phyloP scores from a whole-genome alignment of 2,888 invertebrate genomes.

The Stegana nigrithorax region DNA sequence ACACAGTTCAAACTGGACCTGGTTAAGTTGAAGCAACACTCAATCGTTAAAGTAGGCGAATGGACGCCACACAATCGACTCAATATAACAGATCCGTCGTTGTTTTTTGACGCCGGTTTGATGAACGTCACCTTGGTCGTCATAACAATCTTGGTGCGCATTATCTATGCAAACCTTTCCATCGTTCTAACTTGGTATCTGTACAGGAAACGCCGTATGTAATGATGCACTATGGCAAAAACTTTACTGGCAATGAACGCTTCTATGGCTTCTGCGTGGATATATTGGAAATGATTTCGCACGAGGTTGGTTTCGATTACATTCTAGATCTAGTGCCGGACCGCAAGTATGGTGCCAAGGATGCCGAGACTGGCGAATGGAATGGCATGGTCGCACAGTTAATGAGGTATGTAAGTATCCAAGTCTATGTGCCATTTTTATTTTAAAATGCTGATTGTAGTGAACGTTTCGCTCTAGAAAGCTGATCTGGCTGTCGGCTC shows the following conservation, averaged over 20 bases:
- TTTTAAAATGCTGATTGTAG: too few relatives aligned
- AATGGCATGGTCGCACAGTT: conserved; percentile 80
- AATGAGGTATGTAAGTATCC: conserved; percentile 75
- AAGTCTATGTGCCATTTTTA: not conserved
- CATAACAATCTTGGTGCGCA: conserved; percentile 79
- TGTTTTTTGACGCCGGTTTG: conserved; percentile 79
- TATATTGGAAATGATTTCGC: conserved; percentile 76
- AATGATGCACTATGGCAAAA: conserved; percentile 78
- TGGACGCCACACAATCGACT: conserved; percentile 78
- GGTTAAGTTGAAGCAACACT: conserved; percentile 79
- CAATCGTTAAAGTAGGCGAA: conserved; percentile 81
- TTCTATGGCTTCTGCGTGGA: conserved; percentile 87
- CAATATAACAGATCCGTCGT: conserved; percentile 77
- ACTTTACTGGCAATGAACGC: conserved; percentile 78
- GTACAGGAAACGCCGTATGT: conserved; percentile 78
- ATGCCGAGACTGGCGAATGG: conserved; percentile 80
- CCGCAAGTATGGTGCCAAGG: conserved; percentile 79
- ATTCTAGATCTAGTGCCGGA: conserved; percentile 78
- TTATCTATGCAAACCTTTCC: not conserved
- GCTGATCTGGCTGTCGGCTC: conserved; percentile 90
- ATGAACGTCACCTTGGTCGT: conserved; percentile 82
- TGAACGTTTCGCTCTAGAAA: too few relatives aligned
- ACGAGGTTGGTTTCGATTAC: conserved; percentile 78
- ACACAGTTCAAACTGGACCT: conserved; percentile 81
- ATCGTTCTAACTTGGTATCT: not conserved